These are phyloP conservation scores for Salvelinus fontinalis DNA, from an alignment of 2,113 vertebrate species.

Conservation along the genomic window DNA sequence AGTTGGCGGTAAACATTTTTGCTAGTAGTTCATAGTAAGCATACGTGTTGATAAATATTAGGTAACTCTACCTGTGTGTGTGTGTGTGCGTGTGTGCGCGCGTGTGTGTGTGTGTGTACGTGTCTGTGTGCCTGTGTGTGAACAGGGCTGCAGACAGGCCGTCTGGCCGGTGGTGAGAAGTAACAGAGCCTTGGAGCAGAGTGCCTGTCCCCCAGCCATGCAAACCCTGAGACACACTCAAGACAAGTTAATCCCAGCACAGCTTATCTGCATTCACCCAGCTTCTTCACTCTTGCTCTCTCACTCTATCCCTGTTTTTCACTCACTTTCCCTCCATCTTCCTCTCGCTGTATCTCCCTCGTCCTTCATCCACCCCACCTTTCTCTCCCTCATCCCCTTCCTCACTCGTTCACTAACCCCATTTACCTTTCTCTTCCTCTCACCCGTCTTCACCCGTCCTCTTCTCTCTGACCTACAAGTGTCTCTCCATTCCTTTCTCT, in stretches of 20 bases:
- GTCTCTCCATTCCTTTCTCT: no score
- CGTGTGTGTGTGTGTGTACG: constrained; percentile 10
- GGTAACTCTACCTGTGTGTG: neutral
- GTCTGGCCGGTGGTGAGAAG: constrained; percentile 70
- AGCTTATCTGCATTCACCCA: constrained; percentile 55
- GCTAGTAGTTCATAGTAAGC: neutral
- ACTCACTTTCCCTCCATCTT: neutral
- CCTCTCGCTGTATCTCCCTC: constrained; percentile 1
- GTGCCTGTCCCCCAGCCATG: constrained; percentile 65
- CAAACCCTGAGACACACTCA: constrained; percentile 67
- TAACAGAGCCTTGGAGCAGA: constrained; percentile 66
- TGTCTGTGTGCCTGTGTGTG: constrained; percentile 31
- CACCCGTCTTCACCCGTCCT: neutral
- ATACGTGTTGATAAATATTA: neutral
- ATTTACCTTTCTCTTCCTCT: neutral
- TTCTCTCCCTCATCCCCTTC: neutral
- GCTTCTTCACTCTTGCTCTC: neutral
- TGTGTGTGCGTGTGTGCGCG: neutral
- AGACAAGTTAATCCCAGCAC: constrained; percentile 76
- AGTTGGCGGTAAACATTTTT: no score
- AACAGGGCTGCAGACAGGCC: constrained; percentile 50
- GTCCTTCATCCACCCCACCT: neutral
- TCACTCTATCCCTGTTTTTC: constrained; percentile 19
- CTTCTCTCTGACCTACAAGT: neutral
- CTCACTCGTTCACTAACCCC: neutral